Evolutionary conservation across 2,113 vertebrate genomes (phyloP), one percentile per base, ranked within the genome.

Genomic region (Amblyopsis rosae): DNA sequence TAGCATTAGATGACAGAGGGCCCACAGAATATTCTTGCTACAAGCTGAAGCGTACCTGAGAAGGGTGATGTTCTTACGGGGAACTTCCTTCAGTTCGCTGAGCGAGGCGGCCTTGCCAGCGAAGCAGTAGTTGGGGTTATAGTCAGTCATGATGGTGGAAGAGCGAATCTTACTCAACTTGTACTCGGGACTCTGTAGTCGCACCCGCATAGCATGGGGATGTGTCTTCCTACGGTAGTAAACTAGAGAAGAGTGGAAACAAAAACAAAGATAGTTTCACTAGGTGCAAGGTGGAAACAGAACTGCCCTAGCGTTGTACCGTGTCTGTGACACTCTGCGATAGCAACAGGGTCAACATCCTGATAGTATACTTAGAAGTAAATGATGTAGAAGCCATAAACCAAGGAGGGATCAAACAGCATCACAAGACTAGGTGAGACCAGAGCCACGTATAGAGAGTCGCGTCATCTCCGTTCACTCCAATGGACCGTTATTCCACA

Each of bases 61-160:
- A 57, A 98, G 91, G 12, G 93, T 94, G 87, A 98, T 95, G 85
- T 95, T 97, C 82, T 93, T 95, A 77, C 94, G 92, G 0, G 95
- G 95, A 10, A 97, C 94, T 85, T 98, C 95, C 58, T 94, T 96
- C 50, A 96, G 92, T 67, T 96, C 95, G 0, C 89, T 87, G 60
- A 96, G 90, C 0, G 94, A 92, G 3, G 92, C 87, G 0, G 91
- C 91, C 76, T 96, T 96, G 19, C 95, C 95, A 2, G 93, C 87
- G 12, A 95, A 97, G 91, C 95, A 96, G 88, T 96, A 97, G 90
- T 97, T 95, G n/a, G 95, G 96, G 66, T 95, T 96, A 89, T 96
- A 96, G 80, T 96, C 95, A 0, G 95, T 98, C 94, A 94, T 96
- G 82, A 96, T 95, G 85, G 93, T 92, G 49, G 95, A 97, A 0